Evolutionary conservation across 2,113 vertebrate genomes (phyloP), one percentile per base, ranked within the genome.

Genomic region (Sus scrofa): DNA sequence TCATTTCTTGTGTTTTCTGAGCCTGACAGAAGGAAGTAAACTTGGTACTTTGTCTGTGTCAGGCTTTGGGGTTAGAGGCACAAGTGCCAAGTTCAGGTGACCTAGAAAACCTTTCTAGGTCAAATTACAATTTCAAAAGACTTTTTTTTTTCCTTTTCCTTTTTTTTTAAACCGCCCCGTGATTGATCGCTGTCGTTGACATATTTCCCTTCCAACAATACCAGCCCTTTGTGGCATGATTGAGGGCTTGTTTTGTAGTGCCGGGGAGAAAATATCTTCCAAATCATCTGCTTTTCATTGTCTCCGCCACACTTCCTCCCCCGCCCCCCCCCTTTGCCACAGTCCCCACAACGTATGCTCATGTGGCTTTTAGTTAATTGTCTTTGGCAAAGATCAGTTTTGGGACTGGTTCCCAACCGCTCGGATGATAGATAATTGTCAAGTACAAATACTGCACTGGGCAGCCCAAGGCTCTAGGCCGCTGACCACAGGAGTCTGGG

Each of bases 51-150:
- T 82, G 96, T 95, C 96, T 98, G 94, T 91, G 95, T 95, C 96
- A 81, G 93, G 96, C 98, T 98, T 98, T 98, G 98, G 97, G 98
- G 98, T 98, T 98, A 98, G 98, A 88, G 27, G 60, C 96, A 86
- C 67, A 96, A 97, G 96, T 97, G 94, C 95, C 98, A 98, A 96
- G 97, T 97, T 97, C 97, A 95, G 97, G 96, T 97, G 98, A 98
- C 98, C 98, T 98, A 98, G 98, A 98, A 99, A 98, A 85, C 89
- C 97, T 98, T 98, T 98, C 97, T 98, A 98, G 98, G 98, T 98
- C 98, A 98, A 98, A 98, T 93, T 92, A 39, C 91, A 95, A 96
- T 98, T 98, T 98, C 97, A 97, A 97, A 98, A 98, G 97, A 95
- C 93, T 92, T 75, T 86, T 68, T 74, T 84, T 84, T 90, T 78